A percentile compares a stretch with the other conserved stretches of the same genome.
These are phyloP conservation scores for Rhincodon typus DNA, from an alignment of 2,797 vertebrate species.

Conservation along the genomic window DNA sequence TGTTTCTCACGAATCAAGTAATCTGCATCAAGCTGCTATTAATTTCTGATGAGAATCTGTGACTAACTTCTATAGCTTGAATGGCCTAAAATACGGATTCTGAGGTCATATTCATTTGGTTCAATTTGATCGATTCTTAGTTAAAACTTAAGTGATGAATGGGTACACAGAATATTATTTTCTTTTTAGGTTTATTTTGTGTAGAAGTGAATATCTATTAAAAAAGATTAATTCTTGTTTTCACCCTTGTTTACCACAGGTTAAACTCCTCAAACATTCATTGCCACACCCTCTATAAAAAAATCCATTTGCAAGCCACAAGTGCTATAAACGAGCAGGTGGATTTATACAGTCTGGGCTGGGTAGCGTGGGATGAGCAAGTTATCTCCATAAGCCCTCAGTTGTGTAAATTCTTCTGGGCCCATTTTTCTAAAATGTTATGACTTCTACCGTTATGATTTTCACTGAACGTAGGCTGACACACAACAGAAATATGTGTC, in stretches of 20 bases:
- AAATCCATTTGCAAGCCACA: not conserved
- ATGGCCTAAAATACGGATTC: not conserved
- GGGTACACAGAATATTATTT: not conserved
- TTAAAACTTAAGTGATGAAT: not conserved
- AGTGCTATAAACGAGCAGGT: not conserved
- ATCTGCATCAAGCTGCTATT: not conserved
- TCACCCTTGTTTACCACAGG: not conserved
- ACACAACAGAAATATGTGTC: not conserved
- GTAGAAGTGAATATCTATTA: not conserved
- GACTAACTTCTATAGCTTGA: not conserved
- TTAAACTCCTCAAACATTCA: not conserved
- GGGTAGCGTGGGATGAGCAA: not conserved
- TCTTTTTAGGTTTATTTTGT: not conserved
- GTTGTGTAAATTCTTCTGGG: not conserved
- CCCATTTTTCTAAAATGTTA: slow-evolving; percentile 18
- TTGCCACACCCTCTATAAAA: not conserved
- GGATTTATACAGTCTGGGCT: not conserved
- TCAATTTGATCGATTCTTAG: not conserved
- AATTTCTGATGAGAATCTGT: not conserved
- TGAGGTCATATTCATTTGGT: not conserved
- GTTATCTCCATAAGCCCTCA: not conserved
- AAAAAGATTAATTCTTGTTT: not conserved
- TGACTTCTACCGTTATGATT: not conserved
- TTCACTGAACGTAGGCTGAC: not conserved
- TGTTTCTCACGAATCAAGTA: not conserved